Conservation (phyloP, 2,113 vertebrate genomes). For the Macrotis lagotis region DNA sequence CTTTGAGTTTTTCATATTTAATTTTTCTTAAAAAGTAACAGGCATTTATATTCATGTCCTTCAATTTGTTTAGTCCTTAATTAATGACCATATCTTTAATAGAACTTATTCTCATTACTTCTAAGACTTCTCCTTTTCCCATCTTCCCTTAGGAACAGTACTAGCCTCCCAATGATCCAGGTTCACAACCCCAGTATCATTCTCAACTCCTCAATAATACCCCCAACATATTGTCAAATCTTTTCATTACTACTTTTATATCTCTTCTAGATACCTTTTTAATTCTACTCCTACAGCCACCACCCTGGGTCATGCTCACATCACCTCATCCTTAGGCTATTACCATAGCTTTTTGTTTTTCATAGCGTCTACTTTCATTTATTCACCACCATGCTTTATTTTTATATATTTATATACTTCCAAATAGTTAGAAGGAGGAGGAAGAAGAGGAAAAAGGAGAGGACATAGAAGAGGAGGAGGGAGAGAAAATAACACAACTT, state of each 20-base stretch:
- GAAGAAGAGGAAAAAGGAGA: not conserved
- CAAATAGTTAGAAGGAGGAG: not conserved
- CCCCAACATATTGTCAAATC: not conserved
- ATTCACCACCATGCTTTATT: not conserved
- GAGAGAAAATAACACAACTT: not conserved
- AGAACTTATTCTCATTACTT: not conserved
- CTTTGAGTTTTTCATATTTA: not conserved
- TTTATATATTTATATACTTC: not conserved
- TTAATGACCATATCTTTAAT: not conserved
- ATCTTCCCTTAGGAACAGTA: not conserved
- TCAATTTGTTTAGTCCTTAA: not conserved
- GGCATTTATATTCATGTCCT: not conserved
- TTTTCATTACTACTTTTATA: not conserved
- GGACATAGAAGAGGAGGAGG: not conserved
- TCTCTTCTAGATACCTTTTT: not conserved
- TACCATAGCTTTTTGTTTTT: not conserved
- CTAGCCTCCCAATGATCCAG: not conserved
- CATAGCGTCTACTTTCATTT: not conserved
- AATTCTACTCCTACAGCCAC: not conserved
- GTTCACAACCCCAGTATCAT: not conserved
- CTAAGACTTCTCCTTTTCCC: not conserved
- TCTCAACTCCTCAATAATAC: not conserved
- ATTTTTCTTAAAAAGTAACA: not conserved
- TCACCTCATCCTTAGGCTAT: not conserved
- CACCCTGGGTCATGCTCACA: not conserved